A percentile compares a stretch with the other conserved stretches of the same genome.
Conservation (phyloP, 2,113 vertebrate species). For the Aix galericulata region DNA sequence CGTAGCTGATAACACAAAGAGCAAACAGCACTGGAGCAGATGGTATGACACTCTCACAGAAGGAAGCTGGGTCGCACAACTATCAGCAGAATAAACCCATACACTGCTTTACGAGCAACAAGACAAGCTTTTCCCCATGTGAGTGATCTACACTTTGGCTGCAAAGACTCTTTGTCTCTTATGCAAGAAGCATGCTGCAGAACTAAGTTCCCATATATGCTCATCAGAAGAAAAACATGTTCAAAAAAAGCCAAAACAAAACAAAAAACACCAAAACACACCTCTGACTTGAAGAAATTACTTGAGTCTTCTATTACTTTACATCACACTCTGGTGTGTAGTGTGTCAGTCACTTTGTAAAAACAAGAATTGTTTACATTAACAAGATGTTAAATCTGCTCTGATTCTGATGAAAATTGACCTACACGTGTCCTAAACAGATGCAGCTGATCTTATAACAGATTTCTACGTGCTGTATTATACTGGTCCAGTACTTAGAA, state of each 20-base stretch:
- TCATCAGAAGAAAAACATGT: not conserved
- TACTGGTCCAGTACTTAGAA: not conserved
- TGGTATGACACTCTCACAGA: not conserved
- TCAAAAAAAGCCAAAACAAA: not conserved
- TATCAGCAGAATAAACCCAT: not conserved
- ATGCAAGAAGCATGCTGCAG: not conserved
- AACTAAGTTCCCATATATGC: not conserved
- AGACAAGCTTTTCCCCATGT: not conserved
- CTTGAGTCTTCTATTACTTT: not conserved
- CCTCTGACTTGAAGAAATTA: not conserved
- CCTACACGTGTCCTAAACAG: not conserved
- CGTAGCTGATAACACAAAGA: fast-evolving
- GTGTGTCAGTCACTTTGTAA: not conserved
- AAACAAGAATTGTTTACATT: not conserved
- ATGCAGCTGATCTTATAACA: not conserved
- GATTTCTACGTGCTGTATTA: not conserved
- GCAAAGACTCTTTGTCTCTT: not conserved
- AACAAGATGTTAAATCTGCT: not conserved
- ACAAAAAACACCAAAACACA: not conserved
- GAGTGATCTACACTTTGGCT: not conserved
- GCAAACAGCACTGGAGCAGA: fast-evolving
- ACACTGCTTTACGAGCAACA: not conserved
- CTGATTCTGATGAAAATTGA: not conserved
- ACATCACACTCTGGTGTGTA: not conserved
- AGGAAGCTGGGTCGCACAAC: not conserved